Evolutionary conservation across 2,888 invertebrate genomes (phyloP), one percentile per base, ranked within the genome.

Genomic region (Brachyptera putata): DNA sequence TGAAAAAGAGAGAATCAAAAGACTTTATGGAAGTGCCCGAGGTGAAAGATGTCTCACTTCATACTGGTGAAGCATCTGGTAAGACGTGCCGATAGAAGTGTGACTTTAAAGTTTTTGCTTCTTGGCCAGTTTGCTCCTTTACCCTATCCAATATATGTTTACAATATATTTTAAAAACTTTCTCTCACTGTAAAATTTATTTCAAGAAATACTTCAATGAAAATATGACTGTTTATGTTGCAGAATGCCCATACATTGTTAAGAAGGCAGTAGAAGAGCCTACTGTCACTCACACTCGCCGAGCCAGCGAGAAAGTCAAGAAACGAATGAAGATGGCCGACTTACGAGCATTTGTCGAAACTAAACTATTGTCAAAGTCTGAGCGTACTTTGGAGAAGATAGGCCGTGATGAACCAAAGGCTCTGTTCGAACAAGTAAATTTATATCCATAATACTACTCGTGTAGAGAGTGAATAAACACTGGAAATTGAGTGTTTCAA

Each of bases 291-390:
- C 80, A 80, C 65, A 78, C 80, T 43, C 76, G 91, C 66, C 78
- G 89, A 41, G 84, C 87, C 1, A 92, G 91, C 70, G 92, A 92
- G 70, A 91, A 91, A 73, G 82, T 83, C 7, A 91, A 91, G 73
- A 86, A 86, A 56, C 84, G 89, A 71, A 91, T 92, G 82, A 92
- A 94, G 78, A 94, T 95, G 84, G 87, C 91, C 0, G 95, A 95
- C 71, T 75, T 95, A 36, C 87, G 89, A 73, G 90, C 93, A 1
- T 94, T 95, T 69, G 93, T 95, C 14, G 95, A 95, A 74, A 92
- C 91, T 0, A 93, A 93, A 75, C 77, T 94, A 68, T 79, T 94
- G 60, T 94, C 93, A 0, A 93, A 93, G 75, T 94, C 94, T 0
- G 93, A 94, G 69, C 92, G 91, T 75, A 90, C 91, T 63, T 76